Conservation (phyloP, 2,888 invertebrate genomes). For the Electrophaes corylata region DNA sequence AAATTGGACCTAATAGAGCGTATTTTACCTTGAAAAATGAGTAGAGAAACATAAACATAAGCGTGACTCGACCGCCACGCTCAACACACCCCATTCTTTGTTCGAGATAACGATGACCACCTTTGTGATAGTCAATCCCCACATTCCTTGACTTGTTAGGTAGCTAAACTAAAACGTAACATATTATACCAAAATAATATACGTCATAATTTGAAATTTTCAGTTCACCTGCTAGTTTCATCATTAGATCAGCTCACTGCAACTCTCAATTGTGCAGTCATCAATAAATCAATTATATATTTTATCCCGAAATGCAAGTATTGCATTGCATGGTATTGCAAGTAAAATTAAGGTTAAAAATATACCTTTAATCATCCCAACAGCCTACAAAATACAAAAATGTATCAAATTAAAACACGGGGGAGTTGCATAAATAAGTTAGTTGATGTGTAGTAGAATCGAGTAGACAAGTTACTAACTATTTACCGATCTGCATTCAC, state of each 20-base stretch:
- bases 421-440: not conserved
- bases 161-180: slow-evolving; percentile 20
- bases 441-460: no score
- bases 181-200: no score
- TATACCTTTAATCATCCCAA: no score
- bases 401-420: not conserved
- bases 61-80: slow-evolving; percentile 23
- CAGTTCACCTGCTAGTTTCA: no score
- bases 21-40: slow-evolving; percentile 1
- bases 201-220: no score
- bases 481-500: not conserved
- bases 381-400: not conserved
- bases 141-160: slow-evolving; percentile 29
- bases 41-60: slow-evolving; percentile 7
- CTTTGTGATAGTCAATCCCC: slow-evolving; percentile 27
- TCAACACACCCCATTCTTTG: slow-evolving; percentile 36
- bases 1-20: not conserved
- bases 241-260: no score
- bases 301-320: no score
- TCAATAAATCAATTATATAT: no score
- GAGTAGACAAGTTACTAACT: not conserved
- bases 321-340: no score
- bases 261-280: no score
- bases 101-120: slow-evolving; percentile 40
- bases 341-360: no score